phyloP scores from a whole-genome alignment of 1,140 invertebrate genomes.

The Lucilia sericata region DNA sequence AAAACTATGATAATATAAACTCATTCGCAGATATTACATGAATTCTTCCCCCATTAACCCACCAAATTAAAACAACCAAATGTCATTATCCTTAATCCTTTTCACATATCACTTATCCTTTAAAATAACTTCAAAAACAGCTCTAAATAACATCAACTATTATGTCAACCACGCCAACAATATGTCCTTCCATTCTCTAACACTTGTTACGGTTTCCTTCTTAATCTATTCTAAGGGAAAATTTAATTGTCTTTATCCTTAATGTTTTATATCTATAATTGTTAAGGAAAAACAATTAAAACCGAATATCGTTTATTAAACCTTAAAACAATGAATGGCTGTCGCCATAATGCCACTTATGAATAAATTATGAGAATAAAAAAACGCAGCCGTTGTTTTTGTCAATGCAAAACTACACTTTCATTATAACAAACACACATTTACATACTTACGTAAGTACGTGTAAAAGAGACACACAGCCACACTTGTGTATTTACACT shows the following conservation, averaged over 20 bases:
- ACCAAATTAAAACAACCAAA: too few species aligned
- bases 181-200: too few species aligned
- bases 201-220: too few species aligned
- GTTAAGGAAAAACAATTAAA: slow-evolving; percentile 24
- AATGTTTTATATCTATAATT: slow-evolving; percentile 16
- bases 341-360: slow-evolving; percentile 28
- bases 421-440: background rate
- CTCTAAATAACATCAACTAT: too few species aligned
- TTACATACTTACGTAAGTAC: background rate
- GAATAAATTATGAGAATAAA: background rate
- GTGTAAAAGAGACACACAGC: background rate
- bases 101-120: too few species aligned
- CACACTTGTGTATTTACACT: background rate
- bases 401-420: slow-evolving; percentile 5
- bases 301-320: slow-evolving; percentile 24
- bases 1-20: too few species aligned
- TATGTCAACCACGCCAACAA: too few species aligned
- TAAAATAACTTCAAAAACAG: too few species aligned
- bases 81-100: too few species aligned
- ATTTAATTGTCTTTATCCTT: background rate
- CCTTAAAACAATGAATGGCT: slow-evolving; percentile 22
- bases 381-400: background rate
- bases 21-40: too few species aligned
- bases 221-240: background rate
- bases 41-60: too few species aligned